These are phyloP conservation scores for Gallinago solitaria DNA, from an alignment of 2,797 vertebrate genomes.

Conservation along the genomic window DNA sequence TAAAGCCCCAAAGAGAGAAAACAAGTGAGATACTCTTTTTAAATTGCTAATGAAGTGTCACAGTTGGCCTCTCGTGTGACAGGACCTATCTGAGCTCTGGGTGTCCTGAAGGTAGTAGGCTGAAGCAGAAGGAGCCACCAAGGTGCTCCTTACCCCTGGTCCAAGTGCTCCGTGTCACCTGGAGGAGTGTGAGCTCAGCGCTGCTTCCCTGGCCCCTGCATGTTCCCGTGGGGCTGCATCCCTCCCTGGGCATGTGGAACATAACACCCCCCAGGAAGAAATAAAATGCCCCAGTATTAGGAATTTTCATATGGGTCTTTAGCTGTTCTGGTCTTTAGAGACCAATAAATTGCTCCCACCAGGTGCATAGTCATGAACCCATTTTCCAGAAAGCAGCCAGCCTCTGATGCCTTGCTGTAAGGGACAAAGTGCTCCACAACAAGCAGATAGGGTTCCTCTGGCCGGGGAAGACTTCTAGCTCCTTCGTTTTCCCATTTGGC, in stretches of 20 bases:
- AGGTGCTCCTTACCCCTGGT: neutral
- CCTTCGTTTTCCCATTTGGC: neutral
- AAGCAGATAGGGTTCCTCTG: fast-evolving
- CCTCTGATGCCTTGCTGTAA: fast-evolving
- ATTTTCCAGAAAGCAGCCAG: neutral
- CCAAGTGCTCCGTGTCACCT: neutral
- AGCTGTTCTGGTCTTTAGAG: neutral
- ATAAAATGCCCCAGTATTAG: fast-evolving
- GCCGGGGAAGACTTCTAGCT: neutral
- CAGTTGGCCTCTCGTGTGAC: neutral
- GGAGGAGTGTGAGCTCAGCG: fast-evolving
- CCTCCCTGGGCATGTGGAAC: fast-evolving
- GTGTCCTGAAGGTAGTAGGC: neutral
- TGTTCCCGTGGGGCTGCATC: neutral
- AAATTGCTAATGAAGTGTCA: neutral
- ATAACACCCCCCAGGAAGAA: neutral
- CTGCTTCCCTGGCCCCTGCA: fast-evolving
- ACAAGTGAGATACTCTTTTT: neutral
- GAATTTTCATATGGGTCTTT: neutral
- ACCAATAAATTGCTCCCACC: neutral
- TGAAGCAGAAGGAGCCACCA: neutral
- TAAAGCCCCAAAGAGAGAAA: neutral
- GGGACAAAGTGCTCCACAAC: neutral
- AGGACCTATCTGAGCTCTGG: neutral
- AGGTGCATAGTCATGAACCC: too few species aligned